Evolutionary conservation across 2,113 vertebrate genomes (phyloP), one percentile per base, ranked within the genome.

Genomic region (Neolamprologus longior): DNA sequence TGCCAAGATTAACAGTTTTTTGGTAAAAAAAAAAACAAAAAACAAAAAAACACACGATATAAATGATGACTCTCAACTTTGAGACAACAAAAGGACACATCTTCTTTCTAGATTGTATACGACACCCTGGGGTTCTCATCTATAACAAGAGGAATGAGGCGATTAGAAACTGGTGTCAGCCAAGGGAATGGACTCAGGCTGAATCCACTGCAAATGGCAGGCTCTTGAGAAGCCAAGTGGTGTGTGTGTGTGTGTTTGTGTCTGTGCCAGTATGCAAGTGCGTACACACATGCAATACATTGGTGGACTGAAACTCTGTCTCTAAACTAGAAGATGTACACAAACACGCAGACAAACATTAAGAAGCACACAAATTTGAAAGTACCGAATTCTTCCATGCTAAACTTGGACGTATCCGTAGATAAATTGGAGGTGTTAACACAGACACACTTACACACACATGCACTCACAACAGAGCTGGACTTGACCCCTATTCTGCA

Each of bases 81-180:
- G 47, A 81, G 55, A 73, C 71, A 68, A 85, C 58, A 11, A 86
- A 85, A 82, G 58, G 81, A 86, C 87, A 58, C 61, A 21, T 89
- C 28, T 68, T 90, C 66, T 85, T 81, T 81, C 61, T 47, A 78
- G 53, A 63, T 68, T 80, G 40, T 86, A n/a, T 17, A 50, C 33
- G 15, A 84, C 52, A 79, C 40, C 80, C 55, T 55, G 4, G 85
- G 78, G 84, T 52, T 55, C 15, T 85, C 21, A 85, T 54, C 79
- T 57, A 40, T 82, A 83, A 88, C 81, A 71, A 15, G 52, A 42
- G 26, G 86, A 83, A 55, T 58, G 66, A 87, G 85, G 57, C 21
- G 68, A 84, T 91, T 87, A 90, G 88, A 83, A 61, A 86, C 50
- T 66, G 84, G 87, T 86, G 82, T 85, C 88, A 81, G 83, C 83